Evolutionary conservation across 1,140 invertebrate genomes (phyloP).

Genomic region (Drosophila varians): DNA sequence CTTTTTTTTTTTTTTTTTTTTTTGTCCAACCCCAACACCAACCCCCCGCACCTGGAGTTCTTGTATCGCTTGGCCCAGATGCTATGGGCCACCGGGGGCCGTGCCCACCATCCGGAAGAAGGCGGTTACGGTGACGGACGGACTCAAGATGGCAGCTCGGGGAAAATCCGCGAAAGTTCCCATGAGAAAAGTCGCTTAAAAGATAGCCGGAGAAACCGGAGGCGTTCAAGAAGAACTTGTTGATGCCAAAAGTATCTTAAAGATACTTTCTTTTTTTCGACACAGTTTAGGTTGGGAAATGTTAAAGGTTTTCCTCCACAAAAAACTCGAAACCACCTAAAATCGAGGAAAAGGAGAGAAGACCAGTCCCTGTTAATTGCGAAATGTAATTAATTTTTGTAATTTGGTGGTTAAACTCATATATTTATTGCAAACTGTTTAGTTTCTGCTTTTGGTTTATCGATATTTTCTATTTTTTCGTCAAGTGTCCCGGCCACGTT

Average conservation of each 20-base stretch:
- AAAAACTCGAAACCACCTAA: no score
- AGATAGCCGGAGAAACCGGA: conserved; percentile 11
- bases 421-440: conserved; percentile 7
- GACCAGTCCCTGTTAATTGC: background rate
- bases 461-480: background rate
- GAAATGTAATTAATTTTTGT: conserved; percentile 75
- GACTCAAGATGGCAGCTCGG: conserved; percentile 29
- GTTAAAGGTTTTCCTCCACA: background rate
- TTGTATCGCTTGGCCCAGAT: background rate
- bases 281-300: background rate
- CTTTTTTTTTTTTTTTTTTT: conserved; percentile 22
- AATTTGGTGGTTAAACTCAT: conserved; percentile 22
- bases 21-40: no score
- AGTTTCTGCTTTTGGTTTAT: conserved; percentile 5
- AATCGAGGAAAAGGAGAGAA: background rate
- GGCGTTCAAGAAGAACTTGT: conserved; percentile 17
- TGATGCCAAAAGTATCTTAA: conserved; percentile 15
- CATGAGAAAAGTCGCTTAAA: conserved; percentile 7
- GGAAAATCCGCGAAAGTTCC: conserved; percentile 1
- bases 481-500: background rate
- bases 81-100: conserved; percentile 13
- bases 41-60: no score
- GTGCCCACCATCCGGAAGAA: background rate
- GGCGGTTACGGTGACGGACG: conserved; percentile 14
- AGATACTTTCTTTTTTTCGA: background rate